A percentile compares a stretch with the other conserved stretches of the same genome.
These are phyloP conservation scores for Leptobrachium ailaonicum DNA, from an alignment of 2,113 vertebrate species.

Conservation along the genomic window DNA sequence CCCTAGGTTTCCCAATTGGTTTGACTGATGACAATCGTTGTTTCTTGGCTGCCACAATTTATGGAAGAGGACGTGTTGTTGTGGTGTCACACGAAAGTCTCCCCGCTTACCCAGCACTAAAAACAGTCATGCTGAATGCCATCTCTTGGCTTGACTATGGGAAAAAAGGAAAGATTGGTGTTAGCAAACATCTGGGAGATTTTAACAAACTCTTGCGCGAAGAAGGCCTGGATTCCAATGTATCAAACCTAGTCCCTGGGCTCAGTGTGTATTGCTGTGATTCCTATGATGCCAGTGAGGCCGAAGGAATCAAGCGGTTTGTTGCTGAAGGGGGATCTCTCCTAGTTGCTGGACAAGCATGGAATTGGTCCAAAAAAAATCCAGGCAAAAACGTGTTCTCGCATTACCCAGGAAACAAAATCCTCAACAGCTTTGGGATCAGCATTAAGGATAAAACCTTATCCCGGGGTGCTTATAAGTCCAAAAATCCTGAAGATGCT, in stretches of 20 bases:
- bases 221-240: constrained; percentile 12
- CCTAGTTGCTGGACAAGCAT: constrained; percentile 68
- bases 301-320: constrained; percentile 59
- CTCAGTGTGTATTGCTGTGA: constrained; percentile 43
- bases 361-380: constrained; percentile 64
- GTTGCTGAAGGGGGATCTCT: constrained; percentile 70
- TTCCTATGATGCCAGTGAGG: constrained; percentile 45
- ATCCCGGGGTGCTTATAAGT: constrained; percentile 52
- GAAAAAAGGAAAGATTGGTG: constrained; percentile 43
- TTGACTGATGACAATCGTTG: constrained; percentile 26
- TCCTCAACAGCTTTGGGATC: constrained; percentile 82
- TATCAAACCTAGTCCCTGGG: neutral
- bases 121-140: constrained; percentile 51
- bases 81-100: constrained; percentile 51
- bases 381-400: constrained; percentile 49
- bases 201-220: too few relatives aligned
- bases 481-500: constrained; percentile 49
- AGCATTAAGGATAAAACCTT: constrained; percentile 68
- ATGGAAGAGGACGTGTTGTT: constrained; percentile 52
- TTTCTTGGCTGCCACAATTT: constrained; percentile 57
- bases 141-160: constrained; percentile 50
- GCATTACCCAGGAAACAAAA: constrained; percentile 74
- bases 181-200: constrained; percentile 5
- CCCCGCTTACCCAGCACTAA: constrained; percentile 48
- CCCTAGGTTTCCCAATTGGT: constrained; percentile 56